Conservation (phyloP, 2,113 vertebrate genomes). For the Pipa parva region DNA sequence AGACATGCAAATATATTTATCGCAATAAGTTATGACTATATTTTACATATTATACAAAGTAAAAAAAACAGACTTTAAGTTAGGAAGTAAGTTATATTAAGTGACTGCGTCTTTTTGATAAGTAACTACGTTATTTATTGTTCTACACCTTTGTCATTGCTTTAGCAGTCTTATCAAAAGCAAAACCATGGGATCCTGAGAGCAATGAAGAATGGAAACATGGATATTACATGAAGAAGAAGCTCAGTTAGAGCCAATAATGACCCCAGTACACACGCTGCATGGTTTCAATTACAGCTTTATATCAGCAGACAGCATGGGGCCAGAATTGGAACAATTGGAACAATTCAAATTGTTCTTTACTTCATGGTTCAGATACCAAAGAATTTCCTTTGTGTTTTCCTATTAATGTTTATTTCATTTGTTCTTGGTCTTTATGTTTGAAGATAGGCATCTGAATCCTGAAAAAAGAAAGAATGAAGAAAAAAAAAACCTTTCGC, state of each 20-base stretch:
- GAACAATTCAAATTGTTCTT: slow-evolving; percentile 51
- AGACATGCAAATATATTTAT: too few relatives aligned
- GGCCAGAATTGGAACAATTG: slow-evolving; percentile 55
- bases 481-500: slow-evolving; percentile 44
- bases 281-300: slow-evolving; percentile 63
- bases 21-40: too few relatives aligned
- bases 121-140: slow-evolving; percentile 41
- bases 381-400: slow-evolving; percentile 47
- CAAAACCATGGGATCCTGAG: slow-evolving; percentile 47
- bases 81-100: slow-evolving; percentile 23
- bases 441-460: slow-evolving; percentile 51
- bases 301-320: slow-evolving; percentile 57
- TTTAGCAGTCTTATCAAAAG: slow-evolving; percentile 46
- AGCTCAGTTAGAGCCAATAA: slow-evolving; percentile 51
- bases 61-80: too few relatives aligned
- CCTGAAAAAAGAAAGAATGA: slow-evolving; percentile 44
- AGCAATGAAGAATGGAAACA: slow-evolving; percentile 48
- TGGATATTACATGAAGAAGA: slow-evolving; percentile 49
- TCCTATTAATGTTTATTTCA: slow-evolving; percentile 52
- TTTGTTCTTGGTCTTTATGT: slow-evolving; percentile 47
- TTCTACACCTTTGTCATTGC: slow-evolving; percentile 30
- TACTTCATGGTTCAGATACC: slow-evolving; percentile 54
- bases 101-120: slow-evolving; percentile 43
- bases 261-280: slow-evolving; percentile 51
- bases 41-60: too few relatives aligned